Percentiles rank a stretch among this genome's conserved stretches.
Evolutionary conservation across 2,113 vertebrate genomes (phyloP).

Genomic region (Myiozetetes cayanensis): DNA sequence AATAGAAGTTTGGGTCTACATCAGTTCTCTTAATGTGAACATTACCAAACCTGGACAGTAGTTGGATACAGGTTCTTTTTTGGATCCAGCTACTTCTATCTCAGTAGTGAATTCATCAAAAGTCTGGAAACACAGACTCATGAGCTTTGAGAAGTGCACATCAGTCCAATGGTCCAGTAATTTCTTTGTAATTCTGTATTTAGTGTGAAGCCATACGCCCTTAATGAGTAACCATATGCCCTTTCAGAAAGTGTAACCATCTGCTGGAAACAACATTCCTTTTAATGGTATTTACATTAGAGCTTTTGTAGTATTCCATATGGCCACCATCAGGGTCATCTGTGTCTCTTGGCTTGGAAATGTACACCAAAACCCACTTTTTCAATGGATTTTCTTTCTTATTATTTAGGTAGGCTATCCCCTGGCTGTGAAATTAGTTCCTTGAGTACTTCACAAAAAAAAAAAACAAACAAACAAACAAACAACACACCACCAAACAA

Average conservation of each 20-base stretch:
- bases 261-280: background rate
- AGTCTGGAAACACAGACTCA: background rate
- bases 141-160: background rate
- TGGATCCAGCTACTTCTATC: background rate
- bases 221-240: background rate
- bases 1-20: background rate
- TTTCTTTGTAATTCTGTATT: background rate
- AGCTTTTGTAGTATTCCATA: background rate
- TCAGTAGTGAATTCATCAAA: background rate
- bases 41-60: background rate
- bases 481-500: too few relatives aligned
- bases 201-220: background rate
- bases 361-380: background rate
- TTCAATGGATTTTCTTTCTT: background rate
- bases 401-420: background rate
- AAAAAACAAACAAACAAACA: too few relatives aligned
- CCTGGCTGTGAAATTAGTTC: background rate
- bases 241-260: background rate
- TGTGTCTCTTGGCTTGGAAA: background rate
- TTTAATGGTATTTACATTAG: background rate
- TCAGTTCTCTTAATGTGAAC: background rate
- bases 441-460: background rate
- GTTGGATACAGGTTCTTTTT: background rate
- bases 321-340: background rate
- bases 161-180: background rate